Evolutionary conservation across 2,797 vertebrate genomes (phyloP).

Genomic region (Cossypha polioptera): DNA sequence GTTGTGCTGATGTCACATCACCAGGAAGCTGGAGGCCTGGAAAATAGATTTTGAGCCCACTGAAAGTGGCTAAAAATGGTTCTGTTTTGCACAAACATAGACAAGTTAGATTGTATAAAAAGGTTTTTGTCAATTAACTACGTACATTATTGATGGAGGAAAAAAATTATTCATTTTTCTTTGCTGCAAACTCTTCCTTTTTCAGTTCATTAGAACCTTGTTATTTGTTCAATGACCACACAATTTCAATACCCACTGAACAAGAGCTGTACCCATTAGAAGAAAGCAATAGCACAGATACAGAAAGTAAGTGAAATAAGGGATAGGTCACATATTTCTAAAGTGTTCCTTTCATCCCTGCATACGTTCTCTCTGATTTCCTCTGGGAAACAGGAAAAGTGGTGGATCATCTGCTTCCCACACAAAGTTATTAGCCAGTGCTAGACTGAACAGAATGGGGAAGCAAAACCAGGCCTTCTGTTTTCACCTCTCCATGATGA

Average conservation of each 20-base stretch:
- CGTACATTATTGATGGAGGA: background rate
- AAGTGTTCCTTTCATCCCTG: background rate
- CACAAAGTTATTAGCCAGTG: background rate
- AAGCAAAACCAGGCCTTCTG: background rate
- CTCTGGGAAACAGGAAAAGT: background rate
- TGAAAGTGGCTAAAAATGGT: conserved; percentile 5
- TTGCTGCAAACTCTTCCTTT: background rate
- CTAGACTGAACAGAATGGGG: background rate
- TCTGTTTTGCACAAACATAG: conserved; percentile 31
- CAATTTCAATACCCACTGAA: background rate
- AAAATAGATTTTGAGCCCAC: conserved; percentile 21
- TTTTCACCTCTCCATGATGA: background rate
- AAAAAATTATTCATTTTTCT: background rate
- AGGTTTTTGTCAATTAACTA: conserved; percentile 8
- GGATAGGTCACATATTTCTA: background rate
- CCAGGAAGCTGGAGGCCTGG: conserved; percentile 52
- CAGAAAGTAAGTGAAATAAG: background rate
- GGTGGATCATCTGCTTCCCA: background rate
- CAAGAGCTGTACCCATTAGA: background rate
- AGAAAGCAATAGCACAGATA: background rate
- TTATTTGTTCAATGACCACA: background rate
- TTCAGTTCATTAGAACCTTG: background rate
- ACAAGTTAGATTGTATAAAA: background rate
- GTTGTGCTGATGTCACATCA: conserved; percentile 52
- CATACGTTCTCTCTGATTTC: background rate